Conservation (phyloP, 2,888 invertebrate species). For the Meteorus cinctellus region DNA sequence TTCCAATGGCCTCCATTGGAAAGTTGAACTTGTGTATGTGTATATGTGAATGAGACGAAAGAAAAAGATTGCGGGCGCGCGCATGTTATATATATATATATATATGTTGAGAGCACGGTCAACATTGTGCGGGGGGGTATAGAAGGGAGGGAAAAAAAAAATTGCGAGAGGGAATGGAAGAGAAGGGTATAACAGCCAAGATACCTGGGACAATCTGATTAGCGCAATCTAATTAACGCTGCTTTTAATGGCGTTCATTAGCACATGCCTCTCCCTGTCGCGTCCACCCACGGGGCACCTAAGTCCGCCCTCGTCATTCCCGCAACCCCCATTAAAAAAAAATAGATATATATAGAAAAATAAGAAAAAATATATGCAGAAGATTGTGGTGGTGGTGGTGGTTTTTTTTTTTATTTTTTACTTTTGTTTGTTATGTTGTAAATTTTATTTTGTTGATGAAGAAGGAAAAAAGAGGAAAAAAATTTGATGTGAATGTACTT, state of each 20-base stretch:
- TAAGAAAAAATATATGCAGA: constrained; percentile 9
- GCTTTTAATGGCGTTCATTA: constrained; percentile 74
- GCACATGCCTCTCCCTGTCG: constrained; percentile 66
- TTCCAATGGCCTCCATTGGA: neutral
- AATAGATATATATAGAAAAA: neutral
- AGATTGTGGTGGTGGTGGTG: no score
- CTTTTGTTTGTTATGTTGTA: no score
- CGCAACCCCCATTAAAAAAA: constrained; percentile 17
- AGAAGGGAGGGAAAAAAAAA: constrained; percentile 40
- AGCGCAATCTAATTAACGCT: constrained; percentile 73
- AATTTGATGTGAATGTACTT: constrained; percentile 8
- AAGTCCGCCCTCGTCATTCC: constrained; percentile 38
- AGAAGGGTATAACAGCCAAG: constrained; percentile 54
- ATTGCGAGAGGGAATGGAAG: constrained; percentile 43
- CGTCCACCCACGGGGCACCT: constrained; percentile 52
- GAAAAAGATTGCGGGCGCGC: constrained; percentile 42
- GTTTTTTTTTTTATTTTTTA: no score
- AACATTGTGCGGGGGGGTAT: constrained; percentile 9
- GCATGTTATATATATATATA: neutral
- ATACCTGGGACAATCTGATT: constrained; percentile 72
- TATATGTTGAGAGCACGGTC: neutral
- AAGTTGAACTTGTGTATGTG: constrained; percentile 22
- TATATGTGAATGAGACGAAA: constrained; percentile 44
- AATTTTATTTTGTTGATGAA: neutral
- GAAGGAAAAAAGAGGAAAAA: neutral